Evolutionary conservation across 2,797 vertebrate genomes (phyloP).

Genomic region (Pseudochirops corinnae): DNA sequence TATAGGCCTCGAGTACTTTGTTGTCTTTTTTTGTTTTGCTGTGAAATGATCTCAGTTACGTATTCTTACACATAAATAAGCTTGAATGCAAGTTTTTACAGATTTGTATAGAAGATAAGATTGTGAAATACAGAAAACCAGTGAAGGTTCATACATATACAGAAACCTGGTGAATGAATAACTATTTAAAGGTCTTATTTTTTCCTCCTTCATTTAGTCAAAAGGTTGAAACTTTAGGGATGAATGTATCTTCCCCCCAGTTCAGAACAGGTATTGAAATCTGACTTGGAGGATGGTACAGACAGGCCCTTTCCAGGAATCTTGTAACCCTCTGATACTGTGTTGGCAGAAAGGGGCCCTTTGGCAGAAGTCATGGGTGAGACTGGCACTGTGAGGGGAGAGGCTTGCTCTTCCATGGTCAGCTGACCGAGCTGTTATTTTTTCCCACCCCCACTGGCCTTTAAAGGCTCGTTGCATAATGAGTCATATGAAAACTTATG

Average conservation of each 20-base stretch:
- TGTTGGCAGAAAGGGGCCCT: conserved; percentile 46
- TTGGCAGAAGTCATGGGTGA: conserved; percentile 33
- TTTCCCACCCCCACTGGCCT: conserved; percentile 75
- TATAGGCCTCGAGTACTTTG: background rate
- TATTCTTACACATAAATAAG: background rate
- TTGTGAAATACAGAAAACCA: background rate
- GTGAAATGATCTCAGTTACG: background rate
- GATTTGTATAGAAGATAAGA: background rate
- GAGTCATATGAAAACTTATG: conserved; percentile 66
- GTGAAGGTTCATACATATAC: background rate
- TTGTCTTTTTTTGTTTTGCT: background rate
- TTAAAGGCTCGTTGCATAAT: conserved; percentile 62
- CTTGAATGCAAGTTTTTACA: background rate
- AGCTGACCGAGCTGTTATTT: conserved; percentile 65
- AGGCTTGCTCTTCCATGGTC: conserved; percentile 58
- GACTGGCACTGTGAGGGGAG: background rate
- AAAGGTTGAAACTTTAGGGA: background rate
- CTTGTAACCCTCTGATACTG: background rate
- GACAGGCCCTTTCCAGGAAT: background rate
- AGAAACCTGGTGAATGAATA: background rate
- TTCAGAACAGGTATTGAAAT: background rate
- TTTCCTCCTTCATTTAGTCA: background rate
- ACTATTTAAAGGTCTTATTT: background rate
- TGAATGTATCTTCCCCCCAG: background rate
- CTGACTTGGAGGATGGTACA: background rate